phyloP scores from a whole-genome alignment of 2,797 vertebrate species.

The Tenualosa ilisha region DNA sequence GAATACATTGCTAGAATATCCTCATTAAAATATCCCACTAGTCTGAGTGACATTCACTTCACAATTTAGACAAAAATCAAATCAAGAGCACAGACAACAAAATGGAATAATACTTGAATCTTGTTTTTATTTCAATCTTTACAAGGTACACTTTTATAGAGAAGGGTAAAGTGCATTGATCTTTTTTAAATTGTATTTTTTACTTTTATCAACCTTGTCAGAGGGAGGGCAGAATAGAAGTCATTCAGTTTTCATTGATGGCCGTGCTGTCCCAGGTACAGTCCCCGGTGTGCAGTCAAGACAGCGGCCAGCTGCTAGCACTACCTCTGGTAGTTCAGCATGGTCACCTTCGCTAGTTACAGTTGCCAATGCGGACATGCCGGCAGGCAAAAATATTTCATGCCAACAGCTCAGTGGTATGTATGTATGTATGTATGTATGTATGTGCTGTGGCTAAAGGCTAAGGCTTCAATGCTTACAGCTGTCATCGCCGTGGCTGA shows the following conservation, averaged over 20 bases:
- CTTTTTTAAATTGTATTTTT: neutral
- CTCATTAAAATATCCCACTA: neutral
- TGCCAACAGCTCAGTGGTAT: no score
- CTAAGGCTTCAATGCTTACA: neutral
- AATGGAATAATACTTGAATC: constrained; percentile 50
- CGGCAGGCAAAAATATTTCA: no score
- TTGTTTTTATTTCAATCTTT: constrained; percentile 63
- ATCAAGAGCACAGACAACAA: neutral
- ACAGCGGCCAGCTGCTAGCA: neutral
- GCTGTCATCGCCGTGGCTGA: no score
- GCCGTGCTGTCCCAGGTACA: neutral
- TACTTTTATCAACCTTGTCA: neutral
- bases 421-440: no score
- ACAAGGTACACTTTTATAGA: constrained; percentile 68
- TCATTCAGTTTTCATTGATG: neutral
- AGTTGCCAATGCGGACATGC: no score
- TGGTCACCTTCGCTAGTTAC: no score
- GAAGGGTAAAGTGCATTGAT: constrained; percentile 69
- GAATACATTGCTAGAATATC: neutral
- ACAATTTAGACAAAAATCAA: neutral
- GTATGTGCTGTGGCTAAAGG: no score
- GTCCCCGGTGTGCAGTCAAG: neutral
- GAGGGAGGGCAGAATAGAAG: neutral
- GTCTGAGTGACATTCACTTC: neutral
- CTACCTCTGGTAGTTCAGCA: no score